These are phyloP conservation scores for Copidosoma aretas DNA, from an alignment of 2,888 invertebrate genomes.

Conservation along the genomic window DNA sequence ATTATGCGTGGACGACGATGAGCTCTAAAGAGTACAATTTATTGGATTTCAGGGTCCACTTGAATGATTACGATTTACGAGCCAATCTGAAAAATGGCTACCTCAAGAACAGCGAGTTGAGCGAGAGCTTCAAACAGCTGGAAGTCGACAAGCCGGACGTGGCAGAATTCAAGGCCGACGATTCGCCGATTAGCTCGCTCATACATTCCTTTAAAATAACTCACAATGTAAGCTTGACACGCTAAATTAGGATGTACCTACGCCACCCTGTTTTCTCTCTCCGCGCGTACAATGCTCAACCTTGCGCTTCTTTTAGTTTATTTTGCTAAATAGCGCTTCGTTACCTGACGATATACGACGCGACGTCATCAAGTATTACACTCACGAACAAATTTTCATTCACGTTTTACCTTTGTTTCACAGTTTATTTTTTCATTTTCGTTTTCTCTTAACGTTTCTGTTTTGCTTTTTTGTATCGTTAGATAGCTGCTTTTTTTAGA, in stretches of 20 bases:
- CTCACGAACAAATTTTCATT: background rate
- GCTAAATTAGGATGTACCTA: background rate
- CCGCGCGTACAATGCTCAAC: too few relatives aligned
- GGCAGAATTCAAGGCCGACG: slow-evolving; percentile 75
- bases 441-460: background rate
- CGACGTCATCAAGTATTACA: background rate
- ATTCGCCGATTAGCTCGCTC: slow-evolving; percentile 70
- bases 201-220: slow-evolving; percentile 78
- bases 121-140: slow-evolving; percentile 70
- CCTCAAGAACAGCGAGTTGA: slow-evolving; percentile 66
- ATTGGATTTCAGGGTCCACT: slow-evolving; percentile 66
- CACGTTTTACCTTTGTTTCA: too few relatives aligned
- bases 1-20: background rate
- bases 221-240: slow-evolving; percentile 67
- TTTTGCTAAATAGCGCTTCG: background rate
- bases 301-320: background rate
- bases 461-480: background rate
- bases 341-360: background rate
- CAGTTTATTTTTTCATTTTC: background rate
- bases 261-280: too few relatives aligned
- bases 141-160: slow-evolving; percentile 73
- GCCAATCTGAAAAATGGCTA: slow-evolving; percentile 55
- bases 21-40: background rate
- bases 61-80: slow-evolving; percentile 76
- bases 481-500: background rate